Evolutionary conservation across 2,888 invertebrate species (phyloP), one percentile per base, ranked within the genome.

Genomic region (Agrochola lychnidis): DNA sequence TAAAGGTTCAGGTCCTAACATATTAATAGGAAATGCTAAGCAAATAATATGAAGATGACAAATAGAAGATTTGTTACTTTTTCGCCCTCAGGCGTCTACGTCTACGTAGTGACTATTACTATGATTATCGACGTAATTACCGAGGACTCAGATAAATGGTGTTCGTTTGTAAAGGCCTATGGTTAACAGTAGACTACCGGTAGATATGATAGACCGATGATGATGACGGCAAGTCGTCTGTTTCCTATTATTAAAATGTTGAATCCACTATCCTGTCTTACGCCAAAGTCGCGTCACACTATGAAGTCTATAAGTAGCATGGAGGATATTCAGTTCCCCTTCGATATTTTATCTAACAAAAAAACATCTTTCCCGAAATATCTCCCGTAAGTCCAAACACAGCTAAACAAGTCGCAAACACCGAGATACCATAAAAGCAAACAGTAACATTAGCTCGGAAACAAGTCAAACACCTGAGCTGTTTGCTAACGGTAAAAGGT

Each of bases 401-500:
- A 74, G 70, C 66, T 66, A 79, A 83, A 84, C 74, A 85, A 82
- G 71, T 75, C 70, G n/a, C 78, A 87, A 87, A 84, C 78, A 86
- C 79, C 56, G 56, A 77, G 82, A 76, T 78, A 74, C 72, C 71
- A 73, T 81, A 40, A 70, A 69, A 73, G 71, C 83, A 88, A 87
- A 86, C 86, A 78, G 88, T 79, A 88, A 88, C 87, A 70, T 73
- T 56, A 88, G 61, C 82, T 75, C 12, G 63, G 79, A 78, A 84
- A 82, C 82, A 87, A 86, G 78, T 84, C 90, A 90, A 92, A 90
- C 92, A 92, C 92, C 92, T 92, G 92, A 91, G 76, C 82, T 91
- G 92, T 92, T 92, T 91, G 90, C 81, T 45, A 80, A 89, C 90
- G 90, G 89, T 92, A 92, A 92, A 92, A 92, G 92, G 92, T 91